These are phyloP conservation scores for Actenoides hombroni DNA, from an alignment of 2,113 vertebrate species.

Conservation along the genomic window DNA sequence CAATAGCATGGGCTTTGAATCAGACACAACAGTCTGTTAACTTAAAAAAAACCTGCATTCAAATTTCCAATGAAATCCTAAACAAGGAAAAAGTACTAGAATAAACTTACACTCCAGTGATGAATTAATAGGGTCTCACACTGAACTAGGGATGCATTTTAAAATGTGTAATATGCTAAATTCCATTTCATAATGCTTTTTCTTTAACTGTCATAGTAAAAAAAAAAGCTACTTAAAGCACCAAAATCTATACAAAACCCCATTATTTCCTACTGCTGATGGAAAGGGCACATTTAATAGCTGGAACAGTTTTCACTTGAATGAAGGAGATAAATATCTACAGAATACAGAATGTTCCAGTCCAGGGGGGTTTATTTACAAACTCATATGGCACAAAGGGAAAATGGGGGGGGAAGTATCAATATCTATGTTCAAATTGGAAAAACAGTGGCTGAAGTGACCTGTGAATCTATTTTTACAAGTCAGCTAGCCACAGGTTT, in stretches of 20 bases:
- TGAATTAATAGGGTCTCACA: background rate
- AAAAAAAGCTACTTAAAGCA: constrained; percentile 34
- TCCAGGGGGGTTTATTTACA: background rate
- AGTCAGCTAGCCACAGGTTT: background rate
- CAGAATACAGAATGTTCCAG: background rate
- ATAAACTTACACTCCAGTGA: background rate
- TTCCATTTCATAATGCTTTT: constrained; percentile 31
- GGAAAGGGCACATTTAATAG: constrained; percentile 10
- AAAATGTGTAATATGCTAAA: background rate
- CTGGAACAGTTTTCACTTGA: background rate
- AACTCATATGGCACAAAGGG: background rate
- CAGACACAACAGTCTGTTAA: background rate
- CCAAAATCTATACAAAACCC: background rate
- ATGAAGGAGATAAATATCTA: background rate
- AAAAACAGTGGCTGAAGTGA: background rate
- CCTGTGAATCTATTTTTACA: background rate
- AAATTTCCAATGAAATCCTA: constrained; percentile 20
- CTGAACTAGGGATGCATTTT: background rate
- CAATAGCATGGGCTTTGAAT: background rate
- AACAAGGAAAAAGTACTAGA: background rate
- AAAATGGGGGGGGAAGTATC: background rate
- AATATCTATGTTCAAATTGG: background rate
- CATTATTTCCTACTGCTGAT: constrained; percentile 6
- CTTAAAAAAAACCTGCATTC: background rate
- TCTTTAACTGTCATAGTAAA: constrained; percentile 16